Base-by-base conservation (phyloP, 2,888 invertebrate species). In the Epirrhoe alternata region DNA sequence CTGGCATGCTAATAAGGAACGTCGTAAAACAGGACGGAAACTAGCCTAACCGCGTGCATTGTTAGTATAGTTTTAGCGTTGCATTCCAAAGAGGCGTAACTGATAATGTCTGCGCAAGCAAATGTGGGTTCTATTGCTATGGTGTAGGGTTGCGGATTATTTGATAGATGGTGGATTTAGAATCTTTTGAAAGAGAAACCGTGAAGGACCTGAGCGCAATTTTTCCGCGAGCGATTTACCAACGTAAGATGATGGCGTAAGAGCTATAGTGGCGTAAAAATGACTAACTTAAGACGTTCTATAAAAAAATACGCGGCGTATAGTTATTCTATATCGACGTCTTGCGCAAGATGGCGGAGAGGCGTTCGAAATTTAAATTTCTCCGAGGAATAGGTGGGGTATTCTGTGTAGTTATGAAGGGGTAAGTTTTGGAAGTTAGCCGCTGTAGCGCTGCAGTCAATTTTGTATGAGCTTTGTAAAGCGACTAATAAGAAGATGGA, bases 211-310 rank as follows among this genome's bases (percentile, higher is more conserved):
- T 83, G 84, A 77, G 86, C 76, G 82, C 83, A 81, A 91, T 92
- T 92, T 92, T 92, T 92, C 88, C 89, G 88, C 92, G 92, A 88
- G 90, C 92, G 90, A 92, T 89, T 90, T 89, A 80, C 86, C 89
- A 83, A 85, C 92, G 85, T 92, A 92, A 87, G 82, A 80, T 87
- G 81, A 85, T 77, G 89, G 79, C 85, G 86, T 92, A 92, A 92
- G 92, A 86, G 87, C 91, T 86, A 92, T 86, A 92, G 92, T 92
- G 83, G 90, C 90, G 84, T 87, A 92, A 92, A 92, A 92, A 92
- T 91, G 69, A 74, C 71, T 79, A 88, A 92, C 91, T 90, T 92
- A 90, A 92, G 92, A 92, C 92, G 91, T 92, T 92, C 90, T 92
- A 76, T 81, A 82, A 89, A 92, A 92, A 92, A 89, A 89, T 84